Percentiles rank a stretch among this genome's conserved stretches.
Evolutionary conservation across 2,797 vertebrate species (phyloP).

Genomic region (Cuniculus paca): DNA sequence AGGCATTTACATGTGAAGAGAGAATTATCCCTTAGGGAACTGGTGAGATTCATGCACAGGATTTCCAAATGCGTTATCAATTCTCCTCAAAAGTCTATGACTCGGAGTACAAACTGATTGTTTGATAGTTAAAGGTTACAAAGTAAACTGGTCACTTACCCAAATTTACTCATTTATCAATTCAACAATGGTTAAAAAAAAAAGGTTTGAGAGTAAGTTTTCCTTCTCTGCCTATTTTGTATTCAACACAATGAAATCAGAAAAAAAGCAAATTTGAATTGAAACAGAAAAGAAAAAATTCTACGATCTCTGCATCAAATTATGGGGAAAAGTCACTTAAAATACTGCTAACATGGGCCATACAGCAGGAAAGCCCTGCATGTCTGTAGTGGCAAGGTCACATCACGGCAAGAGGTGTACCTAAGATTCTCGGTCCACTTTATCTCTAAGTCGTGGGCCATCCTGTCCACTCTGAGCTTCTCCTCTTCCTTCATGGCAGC

Average conservation of each 20-base stretch:
- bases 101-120: neutral
- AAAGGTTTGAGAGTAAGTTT: neutral
- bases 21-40: neutral
- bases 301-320: constrained; percentile 48
- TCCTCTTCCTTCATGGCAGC: constrained; percentile 96
- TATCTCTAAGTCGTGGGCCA: constrained; percentile 97
- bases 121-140: neutral
- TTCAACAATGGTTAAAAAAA: neutral
- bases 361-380: neutral
- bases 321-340: constrained; percentile 26
- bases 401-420: constrained; percentile 83
- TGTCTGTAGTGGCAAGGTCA: neutral
- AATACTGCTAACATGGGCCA: neutral
- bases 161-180: neutral
- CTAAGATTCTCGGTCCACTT: constrained; percentile 99
- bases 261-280: constrained; percentile 57
- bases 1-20: constrained; percentile 59
- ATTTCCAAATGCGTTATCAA: neutral
- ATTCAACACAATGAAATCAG: constrained; percentile 55
- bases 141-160: neutral
- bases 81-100: neutral
- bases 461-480: constrained; percentile 95
- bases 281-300: neutral
- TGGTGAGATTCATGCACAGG: neutral
- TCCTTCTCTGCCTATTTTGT: constrained; percentile 25